phyloP scores from a whole-genome alignment of 2,113 vertebrate species.

The Solea senegalensis region DNA sequence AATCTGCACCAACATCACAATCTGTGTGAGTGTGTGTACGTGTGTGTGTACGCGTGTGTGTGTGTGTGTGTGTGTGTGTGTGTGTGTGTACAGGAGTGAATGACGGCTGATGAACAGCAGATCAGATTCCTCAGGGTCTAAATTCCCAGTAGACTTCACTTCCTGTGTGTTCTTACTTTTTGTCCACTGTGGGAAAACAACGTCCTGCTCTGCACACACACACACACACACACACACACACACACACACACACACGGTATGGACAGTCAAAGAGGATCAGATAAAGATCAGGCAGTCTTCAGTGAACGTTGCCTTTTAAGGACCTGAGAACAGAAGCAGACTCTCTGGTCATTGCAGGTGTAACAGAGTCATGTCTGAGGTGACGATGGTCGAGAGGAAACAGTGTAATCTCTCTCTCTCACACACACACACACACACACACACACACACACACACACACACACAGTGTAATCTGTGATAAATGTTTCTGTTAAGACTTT shows the following conservation, averaged over 20 bases:
- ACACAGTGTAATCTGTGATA: conserved; percentile 35
- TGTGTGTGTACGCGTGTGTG: conserved; percentile 18
- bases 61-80: conserved; percentile 41
- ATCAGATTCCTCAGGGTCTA: conserved; percentile 77
- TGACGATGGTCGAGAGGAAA: conserved; percentile 30
- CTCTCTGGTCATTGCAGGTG: conserved; percentile 30
- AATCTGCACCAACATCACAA: background rate
- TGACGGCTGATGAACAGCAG: conserved; percentile 73
- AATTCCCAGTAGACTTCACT: conserved; percentile 74
- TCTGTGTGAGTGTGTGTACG: background rate
- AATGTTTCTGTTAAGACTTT: conserved; percentile 59
- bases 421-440: no score
- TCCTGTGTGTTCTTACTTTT: conserved; percentile 73
- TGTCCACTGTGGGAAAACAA: conserved; percentile 79
- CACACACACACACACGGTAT: background rate
- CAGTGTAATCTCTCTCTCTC: conserved; percentile 16
- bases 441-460: background rate
- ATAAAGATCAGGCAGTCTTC: conserved; percentile 39
- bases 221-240: conserved; percentile 15
- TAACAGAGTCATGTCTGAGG: conserved; percentile 28
- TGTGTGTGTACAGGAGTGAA: conserved; percentile 36
- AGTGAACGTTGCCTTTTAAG: conserved; percentile 67
- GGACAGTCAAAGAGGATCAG: conserved; percentile 4
- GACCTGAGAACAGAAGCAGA: conserved; percentile 57
- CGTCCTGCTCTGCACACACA: conserved; percentile 19